phyloP scores from a whole-genome alignment of 2,888 invertebrate genomes.

The Drosophila leonis region DNA sequence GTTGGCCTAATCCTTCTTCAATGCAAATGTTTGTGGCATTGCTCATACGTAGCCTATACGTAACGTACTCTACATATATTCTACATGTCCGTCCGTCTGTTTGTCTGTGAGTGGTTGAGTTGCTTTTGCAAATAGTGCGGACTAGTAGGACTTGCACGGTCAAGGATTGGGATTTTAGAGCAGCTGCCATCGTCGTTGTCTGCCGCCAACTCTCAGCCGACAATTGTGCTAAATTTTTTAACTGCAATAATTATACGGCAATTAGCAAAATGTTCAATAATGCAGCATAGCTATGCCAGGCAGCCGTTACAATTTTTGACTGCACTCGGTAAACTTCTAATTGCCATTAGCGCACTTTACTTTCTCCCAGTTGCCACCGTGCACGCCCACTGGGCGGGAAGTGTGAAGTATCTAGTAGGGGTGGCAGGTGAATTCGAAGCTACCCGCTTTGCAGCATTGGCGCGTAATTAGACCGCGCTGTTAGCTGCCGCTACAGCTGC shows the following conservation, averaged over 20 bases:
- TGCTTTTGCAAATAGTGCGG: conserved; percentile 13
- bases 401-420: conserved; percentile 2
- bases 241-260: conserved; percentile 79
- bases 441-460: conserved; percentile 52
- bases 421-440: conserved; percentile 37
- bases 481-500: conserved; percentile 57
- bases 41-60: conserved; percentile 48
- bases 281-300: conserved; percentile 65
- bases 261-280: conserved; percentile 79
- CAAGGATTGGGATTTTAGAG: conserved; percentile 23
- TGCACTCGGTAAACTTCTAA: conserved; percentile 78
- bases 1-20: conserved; percentile 37
- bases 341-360: conserved; percentile 80
- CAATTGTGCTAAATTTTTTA: conserved; percentile 72
- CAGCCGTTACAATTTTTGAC: conserved; percentile 80
- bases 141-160: conserved; percentile 19
- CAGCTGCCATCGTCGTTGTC: conserved; percentile 1
- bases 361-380: conserved; percentile 54
- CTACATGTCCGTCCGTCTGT: neutral
- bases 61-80: conserved; percentile 21
- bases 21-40: conserved; percentile 55
- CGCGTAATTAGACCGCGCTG: conserved; percentile 77
- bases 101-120: neutral
- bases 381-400: conserved; percentile 20
- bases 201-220: conserved; percentile 17